Conservation (phyloP, 1,140 invertebrate genomes). For the Ostrea denselamellosa region DNA sequence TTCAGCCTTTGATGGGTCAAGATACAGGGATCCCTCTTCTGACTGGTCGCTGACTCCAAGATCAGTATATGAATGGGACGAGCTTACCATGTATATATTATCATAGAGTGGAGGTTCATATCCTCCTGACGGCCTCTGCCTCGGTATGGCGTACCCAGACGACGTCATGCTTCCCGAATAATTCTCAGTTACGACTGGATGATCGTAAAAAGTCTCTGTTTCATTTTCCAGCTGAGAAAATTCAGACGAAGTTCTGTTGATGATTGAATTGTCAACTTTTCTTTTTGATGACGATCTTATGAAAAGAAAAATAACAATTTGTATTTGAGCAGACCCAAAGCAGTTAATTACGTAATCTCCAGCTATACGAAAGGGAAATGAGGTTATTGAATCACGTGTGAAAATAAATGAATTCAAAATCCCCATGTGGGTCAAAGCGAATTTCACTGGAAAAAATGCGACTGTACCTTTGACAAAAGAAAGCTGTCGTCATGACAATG, state of each 20-base stretch:
- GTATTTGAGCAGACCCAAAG: too few species aligned
- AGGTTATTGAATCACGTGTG: too few species aligned
- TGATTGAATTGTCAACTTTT: not conserved
- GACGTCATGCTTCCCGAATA: not conserved
- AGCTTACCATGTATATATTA: not conserved
- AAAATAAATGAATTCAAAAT: too few species aligned
- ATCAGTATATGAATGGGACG: not conserved
- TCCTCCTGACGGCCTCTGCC: too few species aligned
- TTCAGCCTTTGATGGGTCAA: not conserved
- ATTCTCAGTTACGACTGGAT: not conserved
- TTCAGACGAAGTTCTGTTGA: not conserved
- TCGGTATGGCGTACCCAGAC: constrained; percentile 21
- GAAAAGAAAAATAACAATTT: not conserved
- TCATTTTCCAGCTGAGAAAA: not conserved
- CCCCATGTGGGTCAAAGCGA: too few species aligned
- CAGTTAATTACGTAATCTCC: too few species aligned
- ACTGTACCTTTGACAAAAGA: not conserved
- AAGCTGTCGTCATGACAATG: not conserved
- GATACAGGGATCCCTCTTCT: not conserved
- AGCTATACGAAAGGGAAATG: too few species aligned
- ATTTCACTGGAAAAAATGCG: not conserved
- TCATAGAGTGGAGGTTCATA: not conserved
- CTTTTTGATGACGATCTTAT: not conserved
- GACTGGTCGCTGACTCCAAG: not conserved
- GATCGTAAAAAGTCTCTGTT: not conserved